Percentiles rank a stretch among this genome's conserved stretches.
phyloP scores from a whole-genome alignment of 2,888 invertebrate species.

The Lissonota sp. region DNA sequence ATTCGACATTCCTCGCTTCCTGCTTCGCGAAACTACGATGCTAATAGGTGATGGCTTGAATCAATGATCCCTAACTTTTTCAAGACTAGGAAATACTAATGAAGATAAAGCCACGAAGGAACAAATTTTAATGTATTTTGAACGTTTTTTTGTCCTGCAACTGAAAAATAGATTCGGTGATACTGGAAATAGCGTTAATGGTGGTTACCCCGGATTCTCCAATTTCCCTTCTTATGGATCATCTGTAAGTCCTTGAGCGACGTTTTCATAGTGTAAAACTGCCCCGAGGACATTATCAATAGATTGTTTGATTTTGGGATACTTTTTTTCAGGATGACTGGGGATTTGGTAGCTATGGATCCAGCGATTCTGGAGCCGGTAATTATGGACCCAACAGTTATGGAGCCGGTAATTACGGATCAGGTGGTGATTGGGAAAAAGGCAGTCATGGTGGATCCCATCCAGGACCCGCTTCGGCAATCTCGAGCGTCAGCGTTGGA shows the following conservation, averaged over 20 bases:
- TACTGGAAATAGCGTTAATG: constrained; percentile 7
- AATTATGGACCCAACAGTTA: neutral
- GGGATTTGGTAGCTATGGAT: neutral
- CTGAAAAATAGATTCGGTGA: constrained; percentile 27
- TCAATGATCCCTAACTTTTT: neutral
- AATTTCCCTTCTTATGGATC: constrained; percentile 6
- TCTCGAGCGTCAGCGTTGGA: constrained; percentile 71
- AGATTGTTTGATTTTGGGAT: no score
- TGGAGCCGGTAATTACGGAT: constrained; percentile 6
- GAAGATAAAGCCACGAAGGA: neutral
- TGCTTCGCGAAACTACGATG: constrained; percentile 18
- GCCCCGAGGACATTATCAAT: no score
- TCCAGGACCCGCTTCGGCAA: constrained; percentile 63
- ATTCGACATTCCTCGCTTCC: constrained; percentile 31
- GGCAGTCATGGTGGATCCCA: neutral
- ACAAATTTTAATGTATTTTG: neutral
- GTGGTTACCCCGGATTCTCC: constrained; percentile 25
- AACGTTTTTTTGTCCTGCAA: neutral
- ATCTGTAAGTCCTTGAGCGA: constrained; percentile 26
- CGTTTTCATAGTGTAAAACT: no score
- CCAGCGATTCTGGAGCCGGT: constrained; percentile 8
- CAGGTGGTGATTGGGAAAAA: neutral
- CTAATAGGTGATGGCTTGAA: constrained; percentile 68
- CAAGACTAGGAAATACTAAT: neutral
- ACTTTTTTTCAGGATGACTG: no score